phyloP scores from a whole-genome alignment of 2,888 invertebrate species.

The Keiferia lycopersicella region DNA sequence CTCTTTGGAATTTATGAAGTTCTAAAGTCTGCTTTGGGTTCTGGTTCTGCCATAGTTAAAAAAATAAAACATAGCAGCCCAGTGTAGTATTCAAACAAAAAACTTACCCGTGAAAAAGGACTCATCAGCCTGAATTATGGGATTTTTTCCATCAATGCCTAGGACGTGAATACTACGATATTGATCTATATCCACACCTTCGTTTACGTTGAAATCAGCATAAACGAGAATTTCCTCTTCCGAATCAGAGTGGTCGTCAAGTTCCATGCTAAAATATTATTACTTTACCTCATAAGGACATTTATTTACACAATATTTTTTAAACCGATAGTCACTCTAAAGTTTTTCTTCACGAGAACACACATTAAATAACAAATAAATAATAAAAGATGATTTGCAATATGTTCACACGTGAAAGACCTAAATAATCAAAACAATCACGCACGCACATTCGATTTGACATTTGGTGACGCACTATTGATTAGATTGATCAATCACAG shows the following conservation, averaged over 20 bases:
- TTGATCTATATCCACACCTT: constrained; percentile 72
- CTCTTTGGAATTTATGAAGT: too few species aligned
- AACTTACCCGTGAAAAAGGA: constrained; percentile 81
- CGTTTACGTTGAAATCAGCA: constrained; percentile 82
- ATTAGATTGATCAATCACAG: not conserved
- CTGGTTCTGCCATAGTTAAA: too few species aligned
- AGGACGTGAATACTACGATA: constrained; percentile 79
- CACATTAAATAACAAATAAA: too few species aligned
- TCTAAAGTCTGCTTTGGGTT: too few species aligned
- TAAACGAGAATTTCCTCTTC: constrained; percentile 83
- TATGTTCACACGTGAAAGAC: not conserved
- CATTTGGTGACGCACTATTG: not conserved
- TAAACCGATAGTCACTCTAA: too few species aligned
- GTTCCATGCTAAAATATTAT: not conserved
- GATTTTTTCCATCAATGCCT: constrained; percentile 82
- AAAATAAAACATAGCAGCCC: too few species aligned
- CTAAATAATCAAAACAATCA: constrained; percentile 4
- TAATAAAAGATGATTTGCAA: too few species aligned
- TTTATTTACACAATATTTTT: too few species aligned
- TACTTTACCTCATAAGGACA: too few species aligned
- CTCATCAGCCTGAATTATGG: constrained; percentile 85
- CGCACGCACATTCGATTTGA: not conserved
- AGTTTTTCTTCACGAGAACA: too few species aligned
- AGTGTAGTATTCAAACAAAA: too few species aligned
- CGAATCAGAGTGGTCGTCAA: constrained; percentile 49